Conservation (phyloP, 2,888 invertebrate genomes). For the Spodoptera exigua region DNA sequence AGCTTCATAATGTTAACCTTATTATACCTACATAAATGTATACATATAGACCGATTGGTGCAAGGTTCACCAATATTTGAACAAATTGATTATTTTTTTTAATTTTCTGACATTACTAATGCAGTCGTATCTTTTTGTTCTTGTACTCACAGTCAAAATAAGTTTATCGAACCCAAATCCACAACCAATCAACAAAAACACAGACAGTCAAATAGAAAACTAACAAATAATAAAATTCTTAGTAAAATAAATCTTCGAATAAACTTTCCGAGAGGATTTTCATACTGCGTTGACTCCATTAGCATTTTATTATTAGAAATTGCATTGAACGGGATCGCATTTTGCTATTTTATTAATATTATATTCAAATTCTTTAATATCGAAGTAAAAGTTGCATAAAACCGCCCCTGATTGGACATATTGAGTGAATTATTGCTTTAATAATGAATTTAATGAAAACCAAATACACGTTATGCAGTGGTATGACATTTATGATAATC, state of each 20-base stretch:
- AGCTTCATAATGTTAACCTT: too few species aligned
- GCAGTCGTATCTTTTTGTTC: too few species aligned
- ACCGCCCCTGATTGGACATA: conserved; percentile 3
- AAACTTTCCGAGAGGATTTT: conserved; percentile 5
- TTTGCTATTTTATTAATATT: conserved; percentile 10
- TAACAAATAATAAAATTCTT: conserved; percentile 5
- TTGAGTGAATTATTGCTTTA: conserved; percentile 33
- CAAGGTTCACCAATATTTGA: too few species aligned
- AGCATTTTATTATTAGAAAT: conserved; percentile 34
- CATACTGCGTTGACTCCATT: conserved; percentile 14
- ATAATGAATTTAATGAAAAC: conserved; percentile 30
- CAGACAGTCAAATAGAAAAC: not conserved
- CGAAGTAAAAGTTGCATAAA: conserved; percentile 18
- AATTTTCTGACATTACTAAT: too few species aligned
- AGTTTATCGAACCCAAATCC: not conserved
- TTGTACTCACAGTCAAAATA: too few species aligned
- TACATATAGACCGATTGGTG: too few species aligned
- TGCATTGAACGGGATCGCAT: conserved; percentile 9
- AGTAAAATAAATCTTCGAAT: conserved; percentile 4
- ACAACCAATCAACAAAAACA: not conserved
- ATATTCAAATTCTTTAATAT: conserved; percentile 38
- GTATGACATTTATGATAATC: conserved; percentile 19
- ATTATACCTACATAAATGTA: too few species aligned
- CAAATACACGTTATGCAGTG: conserved; percentile 9
- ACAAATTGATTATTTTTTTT: too few species aligned